Evolutionary conservation across 37 sponge, comb jelly and placozoan species (phyloP).

Genomic region (Crambe crambe): DNA sequence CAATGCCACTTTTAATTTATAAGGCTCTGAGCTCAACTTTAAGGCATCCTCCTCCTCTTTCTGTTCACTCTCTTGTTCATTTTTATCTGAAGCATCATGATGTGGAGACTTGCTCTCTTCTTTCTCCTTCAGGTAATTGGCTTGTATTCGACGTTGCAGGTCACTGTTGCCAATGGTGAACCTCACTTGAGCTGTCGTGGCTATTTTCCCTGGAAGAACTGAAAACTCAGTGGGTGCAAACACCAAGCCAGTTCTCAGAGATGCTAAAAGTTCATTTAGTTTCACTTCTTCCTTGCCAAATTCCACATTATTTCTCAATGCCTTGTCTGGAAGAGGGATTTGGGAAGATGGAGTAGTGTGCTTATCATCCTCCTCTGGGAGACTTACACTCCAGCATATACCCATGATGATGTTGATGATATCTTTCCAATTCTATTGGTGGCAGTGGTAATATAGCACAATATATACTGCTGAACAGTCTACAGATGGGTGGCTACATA

Average conservation of each 20-base stretch:
- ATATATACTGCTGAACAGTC: too few relatives aligned
- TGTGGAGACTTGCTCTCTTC: not conserved
- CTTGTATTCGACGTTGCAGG: not conserved
- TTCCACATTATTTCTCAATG: not conserved
- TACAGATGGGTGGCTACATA: too few relatives aligned
- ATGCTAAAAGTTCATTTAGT: conserved; percentile 10
- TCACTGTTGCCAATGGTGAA: conserved; percentile 20
- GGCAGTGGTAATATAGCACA: too few relatives aligned
- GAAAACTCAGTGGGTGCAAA: conserved; percentile 17
- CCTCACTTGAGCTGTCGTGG: conserved; percentile 25
- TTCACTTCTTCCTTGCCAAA: conserved; percentile 14
- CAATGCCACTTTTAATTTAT: not conserved
- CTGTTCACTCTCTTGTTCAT: not conserved
- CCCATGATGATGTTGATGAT: too few relatives aligned
- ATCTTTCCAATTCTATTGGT: too few relatives aligned
- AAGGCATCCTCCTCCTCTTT: not conserved
- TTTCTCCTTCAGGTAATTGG: not conserved
- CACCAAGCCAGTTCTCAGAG: conserved; percentile 22
- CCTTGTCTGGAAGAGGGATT: too few relatives aligned
- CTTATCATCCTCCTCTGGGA: conserved; percentile 5
- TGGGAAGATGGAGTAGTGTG: not conserved
- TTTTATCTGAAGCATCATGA: not conserved
- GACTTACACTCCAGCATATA: not conserved
- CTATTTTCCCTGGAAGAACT: conserved; percentile 23
- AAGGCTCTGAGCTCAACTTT: not conserved